Evolutionary conservation across 1,140 invertebrate genomes (phyloP), one percentile per base, ranked within the genome.

Genomic region (Helicoverpa armigera): DNA sequence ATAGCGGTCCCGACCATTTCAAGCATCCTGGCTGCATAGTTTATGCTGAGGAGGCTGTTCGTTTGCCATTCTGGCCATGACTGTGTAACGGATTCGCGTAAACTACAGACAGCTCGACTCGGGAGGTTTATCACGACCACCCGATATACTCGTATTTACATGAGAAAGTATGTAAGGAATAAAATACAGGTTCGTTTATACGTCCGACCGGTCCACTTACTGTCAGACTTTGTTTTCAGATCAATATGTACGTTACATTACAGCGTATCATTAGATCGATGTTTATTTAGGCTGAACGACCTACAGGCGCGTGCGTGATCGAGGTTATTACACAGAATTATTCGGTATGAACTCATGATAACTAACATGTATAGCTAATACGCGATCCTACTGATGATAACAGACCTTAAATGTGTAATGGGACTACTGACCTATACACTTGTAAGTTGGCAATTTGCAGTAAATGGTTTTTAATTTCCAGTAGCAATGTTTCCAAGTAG

Each of bases 251-350:
- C 43, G 31, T 16, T 65, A 65, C 63, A 50, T 18, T 69, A 69
- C 16, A 43, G n/a, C 43, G 3, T 48, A 67, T n/a, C 43, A 50
- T 51, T 50, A 69, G 16, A 69, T 69, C 65, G 43, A 69, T 69
- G 50, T 69, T 69, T 69, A 69, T 69, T 69, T 69, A 69, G 65
- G 65, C 65, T 50, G 11, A 61, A 31, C 35, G 35, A 43, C 35
- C 58, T 61, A 48, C n/a, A 69, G 16, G 5, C 18, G 43, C 43
- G 43, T 69, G 65, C 65, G 65, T 69, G 16, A 23, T 50, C 16
- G 35, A 50, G n/a, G 16, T 69, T 48, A 69, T 48, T 51, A 18
- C 16, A 50, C 14, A 67, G n/a, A 23, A 69, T 51, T 23, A 51
- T 23, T 50, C 65, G 50, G 18, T 50, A 69, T 69, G 65, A 43